These are phyloP conservation scores for Cuculus canorus DNA, from an alignment of 2,797 vertebrate genomes.

Conservation along the genomic window DNA sequence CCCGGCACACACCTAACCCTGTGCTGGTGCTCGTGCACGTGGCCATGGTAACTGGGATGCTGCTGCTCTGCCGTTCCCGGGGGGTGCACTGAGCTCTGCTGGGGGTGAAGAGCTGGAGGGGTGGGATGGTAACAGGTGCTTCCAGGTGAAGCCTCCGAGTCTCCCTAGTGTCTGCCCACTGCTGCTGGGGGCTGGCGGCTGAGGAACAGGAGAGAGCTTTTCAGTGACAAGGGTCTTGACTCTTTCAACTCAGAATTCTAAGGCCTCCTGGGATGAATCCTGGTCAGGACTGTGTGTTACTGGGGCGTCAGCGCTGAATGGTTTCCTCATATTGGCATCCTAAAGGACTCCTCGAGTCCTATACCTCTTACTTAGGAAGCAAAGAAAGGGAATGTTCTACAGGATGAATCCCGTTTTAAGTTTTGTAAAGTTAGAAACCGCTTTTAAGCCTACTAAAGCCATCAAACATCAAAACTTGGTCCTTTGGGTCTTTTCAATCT, in stretches of 20 bases:
- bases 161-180: rapidly evolving
- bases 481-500: neutral
- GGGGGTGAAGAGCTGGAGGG: too few species aligned
- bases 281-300: neutral
- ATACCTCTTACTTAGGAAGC: neutral
- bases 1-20: neutral
- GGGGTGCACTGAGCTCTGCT: rapidly evolving
- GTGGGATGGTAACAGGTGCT: too few species aligned
- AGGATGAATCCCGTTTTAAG: neutral
- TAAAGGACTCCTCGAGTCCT: neutral
- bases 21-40: rapidly evolving
- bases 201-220: neutral
- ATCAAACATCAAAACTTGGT: neutral
- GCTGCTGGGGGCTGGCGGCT: rapidly evolving
- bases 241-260: neutral
- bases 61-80: neutral
- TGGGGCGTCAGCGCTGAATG: neutral
- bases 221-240: neutral
- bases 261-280: neutral
- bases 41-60: neutral
- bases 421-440: neutral
- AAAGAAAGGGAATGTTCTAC: neutral
- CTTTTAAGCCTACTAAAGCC: neutral
- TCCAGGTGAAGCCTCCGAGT: neutral
- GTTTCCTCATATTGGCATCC: neutral